Conservation (phyloP, 2,888 invertebrate species). For the Leucoma salicis region DNA sequence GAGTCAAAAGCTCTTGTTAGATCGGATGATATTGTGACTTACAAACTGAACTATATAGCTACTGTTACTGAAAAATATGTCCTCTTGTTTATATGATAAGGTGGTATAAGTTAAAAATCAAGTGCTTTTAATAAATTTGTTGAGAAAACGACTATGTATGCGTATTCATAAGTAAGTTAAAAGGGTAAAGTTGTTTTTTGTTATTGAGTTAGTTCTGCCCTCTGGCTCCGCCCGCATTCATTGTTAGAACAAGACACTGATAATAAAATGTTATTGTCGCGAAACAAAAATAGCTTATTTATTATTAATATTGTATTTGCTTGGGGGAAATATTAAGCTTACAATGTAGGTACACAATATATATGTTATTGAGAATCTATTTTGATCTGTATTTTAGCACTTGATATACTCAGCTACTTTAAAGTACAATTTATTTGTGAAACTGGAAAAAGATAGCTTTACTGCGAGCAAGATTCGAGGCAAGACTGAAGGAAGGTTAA, state of each 20-base stretch:
- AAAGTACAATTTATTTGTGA: no score
- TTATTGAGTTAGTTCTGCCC: constrained; percentile 40
- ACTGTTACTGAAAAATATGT: constrained; percentile 11
- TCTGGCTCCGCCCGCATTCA: constrained; percentile 25
- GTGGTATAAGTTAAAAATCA: constrained; percentile 14
- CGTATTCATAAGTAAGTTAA: constrained; percentile 44
- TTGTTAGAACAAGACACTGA: constrained; percentile 24
- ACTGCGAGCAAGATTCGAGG: no score
- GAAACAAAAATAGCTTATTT: constrained; percentile 23
- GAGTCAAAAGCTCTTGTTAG: constrained; percentile 30
- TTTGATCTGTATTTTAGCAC: no score
- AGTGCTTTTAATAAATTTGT: constrained; percentile 22
- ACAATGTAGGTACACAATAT: neutral
- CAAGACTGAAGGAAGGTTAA: no score
- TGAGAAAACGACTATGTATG: constrained; percentile 31
- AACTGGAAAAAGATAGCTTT: no score
- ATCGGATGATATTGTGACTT: constrained; percentile 45
- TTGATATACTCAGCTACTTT: no score
- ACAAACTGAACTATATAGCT: constrained; percentile 39
- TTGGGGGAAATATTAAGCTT: neutral
- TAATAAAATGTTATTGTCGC: constrained; percentile 15
- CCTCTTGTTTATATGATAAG: constrained; percentile 27
- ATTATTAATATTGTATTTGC: constrained; percentile 15
- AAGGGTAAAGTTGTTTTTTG: constrained; percentile 43
- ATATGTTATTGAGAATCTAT: no score